Base-by-base conservation (phyloP, 2,888 invertebrate genomes). In the Altica lythri region DNA sequence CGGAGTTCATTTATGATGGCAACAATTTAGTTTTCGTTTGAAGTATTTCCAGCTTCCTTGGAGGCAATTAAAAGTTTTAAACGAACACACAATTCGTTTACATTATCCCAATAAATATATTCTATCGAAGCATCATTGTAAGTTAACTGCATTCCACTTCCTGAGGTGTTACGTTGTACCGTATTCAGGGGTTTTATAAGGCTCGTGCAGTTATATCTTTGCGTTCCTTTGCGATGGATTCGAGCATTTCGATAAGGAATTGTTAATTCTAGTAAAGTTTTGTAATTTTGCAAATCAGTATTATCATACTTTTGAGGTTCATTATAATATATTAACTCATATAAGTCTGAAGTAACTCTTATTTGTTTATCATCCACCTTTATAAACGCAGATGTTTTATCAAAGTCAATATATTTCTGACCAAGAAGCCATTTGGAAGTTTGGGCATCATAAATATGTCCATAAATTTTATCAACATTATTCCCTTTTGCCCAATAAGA, bases 21-120 rank as follows among this genome's bases (percentile, higher is more conserved):
- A 12, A 70, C 58, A 19, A 73, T 74, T 66, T 75, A 71, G 46
- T 71, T 70, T 34, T 60, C 46, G 51, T 69, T 68, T 34, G 54
- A 59, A 16, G 48, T 63, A 55, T 69, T 61, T 19, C 68, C 71
- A 16, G 69, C 68, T 44, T 57, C 27, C 62, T 66, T 57, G 16
- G 70, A 70, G 16, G 71, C 66, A 10, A 65, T 35, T 6, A 70
- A 46, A 29, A 73, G 53, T 48, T 60, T 49, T 30, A 73, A 47
- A 55, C 73, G 53, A 22, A 67, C 65, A 34, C 69, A 61, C 17
- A 72, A 49, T 58, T 72, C 69, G 43, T 61, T 53, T 22, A 56
- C 55, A 53, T 61, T 50, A 40, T 58, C 47, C 58, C 61, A 63
- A 29, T 61, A 51, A n/a, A 56, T 43, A 43, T 54, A 60, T 8